A percentile compares a stretch with the other conserved stretches of the same genome.
phyloP scores from a whole-genome alignment of 1,140 invertebrate species.

The Neodiprion fabricii region DNA sequence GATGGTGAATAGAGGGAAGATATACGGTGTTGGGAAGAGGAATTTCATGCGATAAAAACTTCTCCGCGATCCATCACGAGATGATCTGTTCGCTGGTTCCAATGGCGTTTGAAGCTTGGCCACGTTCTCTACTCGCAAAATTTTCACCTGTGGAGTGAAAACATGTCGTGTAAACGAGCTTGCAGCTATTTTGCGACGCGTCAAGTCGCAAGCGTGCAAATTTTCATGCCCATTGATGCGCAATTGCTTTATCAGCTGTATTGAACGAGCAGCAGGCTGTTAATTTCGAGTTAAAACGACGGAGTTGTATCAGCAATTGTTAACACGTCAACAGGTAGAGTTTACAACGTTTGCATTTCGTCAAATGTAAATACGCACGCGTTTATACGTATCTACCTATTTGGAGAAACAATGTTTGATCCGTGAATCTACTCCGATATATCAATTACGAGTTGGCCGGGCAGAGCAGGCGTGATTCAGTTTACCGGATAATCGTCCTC shows the following conservation, averaged over 20 bases:
- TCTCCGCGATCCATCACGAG: slow-evolving; percentile 33
- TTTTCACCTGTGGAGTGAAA: slow-evolving; percentile 43
- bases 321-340: slow-evolving; percentile 13
- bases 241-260: slow-evolving; percentile 8
- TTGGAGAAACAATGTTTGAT: neutral
- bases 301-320: slow-evolving; percentile 16
- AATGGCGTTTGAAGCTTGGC: slow-evolving; percentile 30
- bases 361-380: neutral
- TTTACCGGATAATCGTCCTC: slow-evolving; percentile 57
- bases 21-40: slow-evolving; percentile 42
- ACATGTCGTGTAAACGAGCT: slow-evolving; percentile 18
- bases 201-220: neutral
- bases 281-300: slow-evolving; percentile 30
- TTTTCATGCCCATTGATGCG: neutral
- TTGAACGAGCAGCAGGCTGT: slow-evolving; percentile 20
- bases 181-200: neutral
- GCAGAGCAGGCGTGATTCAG: neutral
- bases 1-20: slow-evolving; percentile 39
- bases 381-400: neutral
- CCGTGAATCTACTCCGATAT: slow-evolving; percentile 20
- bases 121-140: slow-evolving; percentile 33
- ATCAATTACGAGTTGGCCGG: slow-evolving; percentile 14
- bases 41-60: slow-evolving; percentile 41
- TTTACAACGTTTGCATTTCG: neutral
- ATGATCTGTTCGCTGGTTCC: slow-evolving; percentile 23